Conservation (phyloP, 2,888 invertebrate genomes). For the Temnothorax ravouxi region DNA sequence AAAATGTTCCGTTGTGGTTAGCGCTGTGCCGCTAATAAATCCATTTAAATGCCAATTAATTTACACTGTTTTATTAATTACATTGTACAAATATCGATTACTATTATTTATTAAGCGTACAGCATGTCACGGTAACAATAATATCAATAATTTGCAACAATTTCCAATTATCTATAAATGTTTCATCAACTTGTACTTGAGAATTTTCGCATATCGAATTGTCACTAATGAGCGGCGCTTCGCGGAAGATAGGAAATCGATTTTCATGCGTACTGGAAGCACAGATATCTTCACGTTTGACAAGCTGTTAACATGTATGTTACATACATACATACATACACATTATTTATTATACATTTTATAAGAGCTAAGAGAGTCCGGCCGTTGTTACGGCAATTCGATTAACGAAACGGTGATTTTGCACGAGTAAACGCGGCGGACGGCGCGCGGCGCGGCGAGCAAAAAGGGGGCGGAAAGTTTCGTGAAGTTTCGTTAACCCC, state of each 20-base stretch:
- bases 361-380: not conserved
- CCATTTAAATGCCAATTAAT: not conserved
- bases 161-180: constrained; percentile 9
- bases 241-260: constrained; percentile 26
- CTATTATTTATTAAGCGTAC: constrained; percentile 9
- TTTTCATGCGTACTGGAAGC: not conserved
- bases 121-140: not conserved
- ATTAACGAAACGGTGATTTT: constrained; percentile 52
- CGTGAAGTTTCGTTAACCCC: constrained; percentile 21
- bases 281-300: constrained; percentile 12
- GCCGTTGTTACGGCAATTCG: constrained; percentile 40
- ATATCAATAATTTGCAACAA: not conserved
- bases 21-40: not conserved
- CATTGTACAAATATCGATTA: not conserved
- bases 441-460: not conserved
- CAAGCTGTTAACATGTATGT: not conserved
- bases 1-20: constrained; percentile 16
- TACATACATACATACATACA: too few relatives aligned
- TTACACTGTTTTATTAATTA: not conserved
- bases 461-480: constrained; percentile 44
- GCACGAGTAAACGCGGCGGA: constrained; percentile 30
- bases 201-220: constrained; percentile 10
- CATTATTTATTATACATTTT: constrained; percentile 1
- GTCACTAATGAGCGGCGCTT: not conserved
- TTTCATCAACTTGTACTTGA: constrained; percentile 40